phyloP scores from a whole-genome alignment of 2,797 vertebrate genomes.

The Gymnoscopelus braueri region DNA sequence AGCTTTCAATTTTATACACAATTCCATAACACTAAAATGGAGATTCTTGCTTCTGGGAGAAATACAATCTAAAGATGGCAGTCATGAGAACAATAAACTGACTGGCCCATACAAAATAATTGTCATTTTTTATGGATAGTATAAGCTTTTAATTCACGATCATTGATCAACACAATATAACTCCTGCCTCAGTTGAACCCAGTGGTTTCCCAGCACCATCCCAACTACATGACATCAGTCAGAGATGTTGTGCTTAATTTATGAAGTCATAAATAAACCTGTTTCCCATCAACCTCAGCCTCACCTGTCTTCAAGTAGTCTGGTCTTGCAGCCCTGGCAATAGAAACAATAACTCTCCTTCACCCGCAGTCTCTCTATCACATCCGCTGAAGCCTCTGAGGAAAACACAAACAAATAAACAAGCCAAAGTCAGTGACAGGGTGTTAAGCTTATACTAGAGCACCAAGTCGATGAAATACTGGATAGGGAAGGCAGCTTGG shows the following conservation, averaged over 20 bases:
- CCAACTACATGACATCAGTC: slow-evolving; percentile 50
- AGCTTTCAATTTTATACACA: no score
- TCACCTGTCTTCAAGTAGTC: slow-evolving; percentile 88
- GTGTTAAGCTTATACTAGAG: slow-evolving; percentile 44
- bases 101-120: slow-evolving; percentile 48
- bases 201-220: slow-evolving; percentile 40
- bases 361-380: slow-evolving; percentile 79
- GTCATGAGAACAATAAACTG: slow-evolving; percentile 41
- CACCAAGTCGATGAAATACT: slow-evolving; percentile 48
- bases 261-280: slow-evolving; percentile 47
- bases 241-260: slow-evolving; percentile 49
- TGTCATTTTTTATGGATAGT: slow-evolving; percentile 52
- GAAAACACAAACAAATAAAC: slow-evolving; percentile 57
- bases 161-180: slow-evolving; percentile 38
- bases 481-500: slow-evolving; percentile 29
- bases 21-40: no score
- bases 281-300: slow-evolving; percentile 28
- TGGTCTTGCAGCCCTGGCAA: slow-evolving; percentile 90
- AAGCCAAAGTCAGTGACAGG: slow-evolving; percentile 45
- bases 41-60: neutral
- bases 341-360: slow-evolving; percentile 83
- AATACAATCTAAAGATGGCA: slow-evolving; percentile 47
- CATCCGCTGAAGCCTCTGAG: slow-evolving; percentile 76
- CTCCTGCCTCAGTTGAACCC: slow-evolving; percentile 49
- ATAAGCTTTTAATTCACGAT: slow-evolving; percentile 25